phyloP scores from a whole-genome alignment of 2,888 invertebrate species.

The Agrotis puta region DNA sequence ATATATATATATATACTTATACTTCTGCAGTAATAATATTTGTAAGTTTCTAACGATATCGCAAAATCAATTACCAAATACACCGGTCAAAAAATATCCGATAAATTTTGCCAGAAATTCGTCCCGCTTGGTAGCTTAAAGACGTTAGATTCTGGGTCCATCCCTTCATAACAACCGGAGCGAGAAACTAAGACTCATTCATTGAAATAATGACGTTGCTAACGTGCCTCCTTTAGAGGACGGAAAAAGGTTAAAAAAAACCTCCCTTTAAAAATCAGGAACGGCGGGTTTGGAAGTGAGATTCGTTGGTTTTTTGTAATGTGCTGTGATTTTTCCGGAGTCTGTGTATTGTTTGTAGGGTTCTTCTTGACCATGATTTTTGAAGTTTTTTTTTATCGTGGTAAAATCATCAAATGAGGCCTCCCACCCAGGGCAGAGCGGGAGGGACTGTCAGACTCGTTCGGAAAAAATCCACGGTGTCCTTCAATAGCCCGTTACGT shows the following conservation, averaged over 20 bases:
- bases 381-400: too few relatives aligned
- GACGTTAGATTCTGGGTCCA: conserved; percentile 55
- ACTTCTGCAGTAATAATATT: too few relatives aligned
- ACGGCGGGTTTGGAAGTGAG: conserved; percentile 24
- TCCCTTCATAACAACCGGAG: conserved; percentile 70
- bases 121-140: conserved; percentile 30
- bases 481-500: too few relatives aligned
- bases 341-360: too few relatives aligned
- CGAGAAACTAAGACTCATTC: conserved; percentile 77
- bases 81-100: conserved; percentile 21
- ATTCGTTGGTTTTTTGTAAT: conserved; percentile 9
- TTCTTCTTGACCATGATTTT: background rate
- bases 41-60: background rate
- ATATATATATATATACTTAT: too few relatives aligned
- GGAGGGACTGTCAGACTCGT: too few relatives aligned
- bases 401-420: too few relatives aligned
- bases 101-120: conserved; percentile 44
- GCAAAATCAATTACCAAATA: conserved; percentile 28
- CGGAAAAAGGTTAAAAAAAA: conserved; percentile 41
- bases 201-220: conserved; percentile 78
- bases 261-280: conserved; percentile 31
- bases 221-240: conserved; percentile 44
- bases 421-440: too few relatives aligned
- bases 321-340: conserved; percentile 14
- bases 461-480: too few relatives aligned